Base-by-base conservation (phyloP, 2,888 invertebrate genomes). In the Furcula furcula region DNA sequence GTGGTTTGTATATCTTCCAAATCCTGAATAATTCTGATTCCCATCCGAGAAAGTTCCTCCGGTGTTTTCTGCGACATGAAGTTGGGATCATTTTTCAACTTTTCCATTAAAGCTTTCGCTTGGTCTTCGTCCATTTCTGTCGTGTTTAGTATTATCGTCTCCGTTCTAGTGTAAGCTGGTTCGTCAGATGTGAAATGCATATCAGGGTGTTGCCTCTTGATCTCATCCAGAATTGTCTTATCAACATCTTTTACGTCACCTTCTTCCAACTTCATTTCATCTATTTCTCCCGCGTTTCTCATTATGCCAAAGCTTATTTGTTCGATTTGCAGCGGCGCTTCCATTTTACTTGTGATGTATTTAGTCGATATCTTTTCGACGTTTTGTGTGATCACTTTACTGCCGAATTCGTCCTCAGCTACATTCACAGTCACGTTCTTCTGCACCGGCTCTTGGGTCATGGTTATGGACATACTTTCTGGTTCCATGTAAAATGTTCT, bases 81-180 rank as follows among this genome's bases (percentile, higher is more conserved):
- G 64, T 54, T 79, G 1, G 89, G 88, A 54, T 89, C 89, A 10
- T 80, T 84, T 46, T 84, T 79, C 3, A 89, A 55, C 65, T 85
- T 88, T 19, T 77, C 76, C 84, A 89, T 85, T 20, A 89, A 59
- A 0, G 72, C 77, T 67, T 77, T 79, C 3, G 89, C 88, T 67
- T 89, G 79, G 31, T 75, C 70, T 56, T 89, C 90, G 23, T 78
- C 75, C 67, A 90, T 68, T 27, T 90, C 84, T 18, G 79, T 75
- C 5, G 89, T 86, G 40, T 91, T 91, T 21, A 91, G 56, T 35
- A 91, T 90, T 30, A 91, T 91, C 1, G 86, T 88, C 63, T 90
- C 89, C 0, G 86, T 87, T 73, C 76, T 81, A 0, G 86, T 85
- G 33, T 76, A 89, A 7, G 85, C 76, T 1, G 87, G 87, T 48